Evolutionary conservation across 2,113 vertebrate species (phyloP).

Genomic region (Pteruthius melanotis): DNA sequence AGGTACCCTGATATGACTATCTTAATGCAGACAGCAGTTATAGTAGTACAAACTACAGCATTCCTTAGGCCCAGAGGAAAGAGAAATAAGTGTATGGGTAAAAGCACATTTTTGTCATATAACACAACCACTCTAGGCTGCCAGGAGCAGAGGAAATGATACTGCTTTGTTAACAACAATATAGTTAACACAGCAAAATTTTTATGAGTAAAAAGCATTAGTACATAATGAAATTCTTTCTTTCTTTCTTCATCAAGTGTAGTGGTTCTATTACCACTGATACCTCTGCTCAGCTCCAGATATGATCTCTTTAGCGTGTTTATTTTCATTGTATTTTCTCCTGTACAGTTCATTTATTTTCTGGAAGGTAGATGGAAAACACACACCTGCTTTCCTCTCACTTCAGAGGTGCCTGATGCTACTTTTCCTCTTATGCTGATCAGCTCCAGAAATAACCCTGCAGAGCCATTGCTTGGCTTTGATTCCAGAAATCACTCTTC

Average conservation of each 20-base stretch:
- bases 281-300: background rate
- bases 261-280: background rate
- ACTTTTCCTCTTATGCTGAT: background rate
- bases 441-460: background rate
- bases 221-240: background rate
- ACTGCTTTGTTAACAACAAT: background rate
- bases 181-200: background rate
- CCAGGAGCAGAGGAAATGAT: background rate
- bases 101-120: background rate
- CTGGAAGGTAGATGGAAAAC: background rate
- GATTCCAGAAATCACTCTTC: background rate
- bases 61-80: background rate
- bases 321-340: background rate
- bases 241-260: background rate
- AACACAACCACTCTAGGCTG: background rate
- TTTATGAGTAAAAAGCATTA: background rate
- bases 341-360: background rate
- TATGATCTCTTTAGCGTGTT: background rate
- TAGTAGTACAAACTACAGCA: background rate
- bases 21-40: background rate
- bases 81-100: background rate
- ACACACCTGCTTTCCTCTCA: background rate
- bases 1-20: background rate
- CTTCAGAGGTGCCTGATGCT: background rate
- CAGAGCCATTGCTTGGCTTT: background rate